A percentile compares a stretch with the other conserved stretches of the same genome.
These are phyloP conservation scores for Microcebus griseorufus DNA, from an alignment of 2,113 vertebrate genomes.

Conservation along the genomic window DNA sequence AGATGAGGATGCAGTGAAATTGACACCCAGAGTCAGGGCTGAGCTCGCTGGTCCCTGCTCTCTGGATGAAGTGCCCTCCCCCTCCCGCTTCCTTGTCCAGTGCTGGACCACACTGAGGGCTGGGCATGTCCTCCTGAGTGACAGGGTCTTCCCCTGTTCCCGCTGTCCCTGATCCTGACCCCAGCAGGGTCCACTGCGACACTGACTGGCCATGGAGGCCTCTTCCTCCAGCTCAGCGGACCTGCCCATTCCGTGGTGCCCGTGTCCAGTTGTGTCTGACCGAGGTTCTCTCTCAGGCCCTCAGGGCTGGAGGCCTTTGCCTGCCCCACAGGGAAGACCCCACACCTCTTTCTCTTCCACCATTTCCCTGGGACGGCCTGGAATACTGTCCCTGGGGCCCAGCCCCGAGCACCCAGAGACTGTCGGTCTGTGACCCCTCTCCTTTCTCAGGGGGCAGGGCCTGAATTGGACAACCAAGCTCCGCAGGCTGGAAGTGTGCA, in stretches of 20 bases:
- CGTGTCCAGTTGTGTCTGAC: neutral
- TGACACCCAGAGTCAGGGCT: neutral
- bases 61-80: neutral
- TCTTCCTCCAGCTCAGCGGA: neutral
- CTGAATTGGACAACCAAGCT: neutral
- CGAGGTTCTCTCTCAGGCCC: neutral
- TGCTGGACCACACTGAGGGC: neutral
- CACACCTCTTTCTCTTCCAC: neutral
- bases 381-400: neutral
- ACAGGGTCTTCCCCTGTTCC: neutral
- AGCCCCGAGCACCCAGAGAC: neutral
- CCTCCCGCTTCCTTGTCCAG: neutral
- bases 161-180: neutral
- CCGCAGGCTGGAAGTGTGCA: neutral
- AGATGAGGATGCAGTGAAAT: neutral
- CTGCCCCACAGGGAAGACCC: neutral
- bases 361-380: neutral
- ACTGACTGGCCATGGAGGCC: neutral
- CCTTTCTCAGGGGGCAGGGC: neutral
- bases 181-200: neutral
- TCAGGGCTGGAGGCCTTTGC: neutral
- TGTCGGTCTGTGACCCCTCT: neutral
- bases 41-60: rapidly evolving
- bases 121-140: neutral
- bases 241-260: neutral